A percentile compares a stretch with the other conserved stretches of the same genome.
These are phyloP conservation scores for Anguilla obscura DNA, from an alignment of 2,797 vertebrate genomes.

Conservation along the genomic window DNA sequence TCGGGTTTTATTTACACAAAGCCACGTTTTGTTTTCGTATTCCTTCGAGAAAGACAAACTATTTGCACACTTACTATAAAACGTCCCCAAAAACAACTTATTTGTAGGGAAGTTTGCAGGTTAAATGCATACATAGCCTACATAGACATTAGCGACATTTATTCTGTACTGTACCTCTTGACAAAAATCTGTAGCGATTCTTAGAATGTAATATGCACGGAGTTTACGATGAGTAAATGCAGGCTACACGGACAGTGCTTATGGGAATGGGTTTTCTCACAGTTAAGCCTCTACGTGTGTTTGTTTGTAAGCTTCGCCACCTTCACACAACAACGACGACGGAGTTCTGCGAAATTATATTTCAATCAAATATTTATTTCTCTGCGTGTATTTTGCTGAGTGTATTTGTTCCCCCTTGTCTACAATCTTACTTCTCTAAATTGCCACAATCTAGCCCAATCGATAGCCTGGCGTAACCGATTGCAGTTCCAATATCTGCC, in stretches of 20 bases:
- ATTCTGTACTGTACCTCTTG: not conserved
- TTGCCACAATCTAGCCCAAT: not conserved
- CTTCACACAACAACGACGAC: not conserved
- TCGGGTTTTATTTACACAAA: not conserved
- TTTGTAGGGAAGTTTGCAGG: too few species aligned
- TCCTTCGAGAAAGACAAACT: not conserved
- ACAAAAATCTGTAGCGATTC: not conserved
- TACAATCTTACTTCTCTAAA: not conserved
- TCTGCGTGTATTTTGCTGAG: not conserved
- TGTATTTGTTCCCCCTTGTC: not conserved
- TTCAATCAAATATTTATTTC: not conserved
- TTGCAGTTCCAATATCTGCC: conserved; percentile 16
- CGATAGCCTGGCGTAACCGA: not conserved
- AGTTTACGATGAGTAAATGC: not conserved
- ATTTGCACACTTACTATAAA: too few species aligned
- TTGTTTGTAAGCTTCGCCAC: not conserved
- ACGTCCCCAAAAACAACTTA: too few species aligned
- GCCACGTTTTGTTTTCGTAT: not conserved
- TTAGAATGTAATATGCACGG: not conserved
- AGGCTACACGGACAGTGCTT: too few species aligned
- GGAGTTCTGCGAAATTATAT: not conserved
- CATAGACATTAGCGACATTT: not conserved
- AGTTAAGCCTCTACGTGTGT: not conserved
- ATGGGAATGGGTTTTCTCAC: too few species aligned
- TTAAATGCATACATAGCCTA: not conserved